Conservation (phyloP, 2,113 vertebrate species). For the Hydrochoerus hydrochaeris region DNA sequence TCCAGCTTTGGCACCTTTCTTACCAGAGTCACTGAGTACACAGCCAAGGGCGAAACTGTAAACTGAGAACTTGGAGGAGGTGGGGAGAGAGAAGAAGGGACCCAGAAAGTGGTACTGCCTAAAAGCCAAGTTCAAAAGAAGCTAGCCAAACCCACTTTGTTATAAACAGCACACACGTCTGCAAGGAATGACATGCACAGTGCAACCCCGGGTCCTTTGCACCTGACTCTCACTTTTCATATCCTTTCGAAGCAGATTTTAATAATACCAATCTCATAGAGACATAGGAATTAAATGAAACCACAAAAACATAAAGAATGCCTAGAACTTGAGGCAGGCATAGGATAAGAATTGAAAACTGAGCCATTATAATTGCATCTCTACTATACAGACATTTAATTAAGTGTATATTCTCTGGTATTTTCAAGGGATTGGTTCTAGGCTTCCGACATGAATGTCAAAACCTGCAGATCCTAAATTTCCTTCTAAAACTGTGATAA, state of each 20-base stretch:
- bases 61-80: not conserved
- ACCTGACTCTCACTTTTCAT: not conserved
- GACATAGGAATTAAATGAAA: slow-evolving; percentile 13
- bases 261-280: not conserved
- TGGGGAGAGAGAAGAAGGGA: not conserved
- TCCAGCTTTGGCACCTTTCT: not conserved
- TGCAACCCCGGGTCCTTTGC: not conserved
- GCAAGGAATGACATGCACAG: not conserved
- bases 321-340: not conserved
- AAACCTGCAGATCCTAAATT: not conserved
- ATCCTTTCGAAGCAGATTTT: not conserved
- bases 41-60: not conserved
- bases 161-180: not conserved
- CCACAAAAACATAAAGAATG: slow-evolving; percentile 31
- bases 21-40: not conserved
- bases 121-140: not conserved
- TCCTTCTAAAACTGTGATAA: not conserved
- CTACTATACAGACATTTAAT: not conserved
- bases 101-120: not conserved
- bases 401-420: not conserved
- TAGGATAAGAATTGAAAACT: not conserved
- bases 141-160: not conserved
- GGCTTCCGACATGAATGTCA: not conserved
- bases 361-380: not conserved
- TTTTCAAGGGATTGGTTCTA: not conserved